Evolutionary conservation across 2,113 vertebrate species (phyloP), one percentile per base, ranked within the genome.

Genomic region (Engraulis encrasicolus): DNA sequence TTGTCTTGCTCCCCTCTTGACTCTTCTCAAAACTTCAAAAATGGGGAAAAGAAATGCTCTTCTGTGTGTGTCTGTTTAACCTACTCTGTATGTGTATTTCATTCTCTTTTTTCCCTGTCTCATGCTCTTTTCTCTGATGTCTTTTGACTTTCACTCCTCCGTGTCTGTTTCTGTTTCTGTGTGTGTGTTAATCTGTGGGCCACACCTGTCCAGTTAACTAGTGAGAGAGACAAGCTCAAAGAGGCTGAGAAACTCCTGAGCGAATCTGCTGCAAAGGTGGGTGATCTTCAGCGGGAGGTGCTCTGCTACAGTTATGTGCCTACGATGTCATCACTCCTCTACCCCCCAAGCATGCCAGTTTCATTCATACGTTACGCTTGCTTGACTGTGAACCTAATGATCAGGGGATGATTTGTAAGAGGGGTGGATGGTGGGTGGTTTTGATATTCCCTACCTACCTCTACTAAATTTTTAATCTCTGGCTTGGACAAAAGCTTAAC

Each of bases 191-290:
- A 79, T 91, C 83, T 90, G 58, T 87, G 79, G 85, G 80, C 83
- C 78, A 37, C 89, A 37, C 89, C 78, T 90, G 87, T 85, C 92
- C 92, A 95, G 94, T 94, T 95, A 93, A 92, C 91, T 93, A 91
- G 91, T 91, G 94, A 94, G 89, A 92, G 85, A 91, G 90, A 94
- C 88, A 92, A 93, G 85, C 93, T 95, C 89, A 95, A 88, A 93
- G 92, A 94, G 89, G 92, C 93, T 92, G 93, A 95, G 90, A 92
- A 86, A 92, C 91, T 94, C 90, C 86, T 94, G 93, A 85, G 91
- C 85, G 92, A 95, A 91, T 91, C 87, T 92, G 93, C 94, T 89
- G 90, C 90, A 89, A 94, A 95, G 95, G 94, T 95, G 94, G 93
- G 94, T 95, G 89, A 86, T 86, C 66, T 83, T 84, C 50, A 71